Evolutionary conservation across 2,113 vertebrate genomes (phyloP).

Genomic region (Oreocharis arfaki): DNA sequence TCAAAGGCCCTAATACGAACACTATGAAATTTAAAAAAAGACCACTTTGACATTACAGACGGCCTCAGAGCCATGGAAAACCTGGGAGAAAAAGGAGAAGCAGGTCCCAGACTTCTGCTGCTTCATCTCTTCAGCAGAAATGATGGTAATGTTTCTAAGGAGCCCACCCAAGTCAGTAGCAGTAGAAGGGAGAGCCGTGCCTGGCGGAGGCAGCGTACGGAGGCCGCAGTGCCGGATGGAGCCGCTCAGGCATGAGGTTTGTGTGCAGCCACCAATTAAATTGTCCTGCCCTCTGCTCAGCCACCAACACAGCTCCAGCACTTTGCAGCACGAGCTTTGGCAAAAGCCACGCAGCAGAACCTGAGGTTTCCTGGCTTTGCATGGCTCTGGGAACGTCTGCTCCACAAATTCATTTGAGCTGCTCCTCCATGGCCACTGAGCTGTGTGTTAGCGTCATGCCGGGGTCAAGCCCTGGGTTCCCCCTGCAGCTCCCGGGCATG

Average conservation of each 20-base stretch:
- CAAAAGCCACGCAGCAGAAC: background rate
- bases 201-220: accelerated
- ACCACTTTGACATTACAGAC: background rate
- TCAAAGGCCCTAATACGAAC: background rate
- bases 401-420: background rate
- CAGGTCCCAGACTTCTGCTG: background rate
- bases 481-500: background rate
- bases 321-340: background rate
- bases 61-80: background rate
- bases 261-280: background rate
- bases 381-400: background rate
- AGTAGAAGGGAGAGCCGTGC: accelerated
- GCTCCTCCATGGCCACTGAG: conserved; percentile 8
- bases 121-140: background rate
- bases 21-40: background rate
- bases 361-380: background rate
- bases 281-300: background rate
- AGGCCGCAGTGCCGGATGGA: accelerated
- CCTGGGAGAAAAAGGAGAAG: background rate
- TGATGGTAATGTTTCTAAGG: background rate
- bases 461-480: background rate
- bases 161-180: background rate
- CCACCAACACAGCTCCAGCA: background rate
- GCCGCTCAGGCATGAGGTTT: background rate
- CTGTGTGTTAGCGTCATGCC: background rate